These are phyloP conservation scores for Meles meles DNA, from an alignment of 2,113 vertebrate species.

Conservation along the genomic window DNA sequence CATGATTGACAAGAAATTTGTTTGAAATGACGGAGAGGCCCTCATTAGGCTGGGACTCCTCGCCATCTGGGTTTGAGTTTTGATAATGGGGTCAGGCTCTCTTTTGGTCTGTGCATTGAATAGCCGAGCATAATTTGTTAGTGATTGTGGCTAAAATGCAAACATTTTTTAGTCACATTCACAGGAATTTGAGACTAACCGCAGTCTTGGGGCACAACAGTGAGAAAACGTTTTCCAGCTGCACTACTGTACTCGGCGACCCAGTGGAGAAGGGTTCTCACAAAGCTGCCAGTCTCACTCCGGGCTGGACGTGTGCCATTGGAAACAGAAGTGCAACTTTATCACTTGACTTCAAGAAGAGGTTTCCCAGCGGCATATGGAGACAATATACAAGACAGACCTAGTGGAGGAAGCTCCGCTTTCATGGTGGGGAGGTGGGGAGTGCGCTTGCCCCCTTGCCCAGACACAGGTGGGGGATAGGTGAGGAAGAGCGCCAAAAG, in stretches of 20 bases:
- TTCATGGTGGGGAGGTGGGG: not conserved
- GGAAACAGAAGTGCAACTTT: conserved; percentile 76
- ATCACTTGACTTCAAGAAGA: conserved; percentile 72
- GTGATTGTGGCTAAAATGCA: conserved; percentile 69
- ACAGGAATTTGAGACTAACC: conserved; percentile 66
- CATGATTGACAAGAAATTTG: conserved; percentile 61
- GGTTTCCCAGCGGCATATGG: conserved; percentile 49
- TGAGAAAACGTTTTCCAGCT: conserved; percentile 74
- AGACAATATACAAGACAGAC: conserved; percentile 46
- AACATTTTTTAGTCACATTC: conserved; percentile 77
- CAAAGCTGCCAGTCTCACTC: conserved; percentile 51
- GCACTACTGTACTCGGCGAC: conserved; percentile 52
- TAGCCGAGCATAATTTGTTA: conserved; percentile 65
- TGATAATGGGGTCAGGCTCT: conserved; percentile 57
- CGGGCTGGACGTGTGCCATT: conserved; percentile 62
- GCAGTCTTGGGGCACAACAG: conserved; percentile 49
- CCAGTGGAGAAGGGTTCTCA: conserved; percentile 18
- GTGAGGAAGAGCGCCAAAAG: not conserved
- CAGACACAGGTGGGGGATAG: not conserved
- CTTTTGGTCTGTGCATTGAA: conserved; percentile 59
- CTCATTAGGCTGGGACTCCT: conserved; percentile 61
- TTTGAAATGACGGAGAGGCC: conserved; percentile 56
- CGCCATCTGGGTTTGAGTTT: conserved; percentile 62
- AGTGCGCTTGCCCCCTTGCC: not conserved
- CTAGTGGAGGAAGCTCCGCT: not conserved